These are phyloP conservation scores for Adelges cooleyi DNA, from an alignment of 1,140 invertebrate genomes.

Conservation along the genomic window DNA sequence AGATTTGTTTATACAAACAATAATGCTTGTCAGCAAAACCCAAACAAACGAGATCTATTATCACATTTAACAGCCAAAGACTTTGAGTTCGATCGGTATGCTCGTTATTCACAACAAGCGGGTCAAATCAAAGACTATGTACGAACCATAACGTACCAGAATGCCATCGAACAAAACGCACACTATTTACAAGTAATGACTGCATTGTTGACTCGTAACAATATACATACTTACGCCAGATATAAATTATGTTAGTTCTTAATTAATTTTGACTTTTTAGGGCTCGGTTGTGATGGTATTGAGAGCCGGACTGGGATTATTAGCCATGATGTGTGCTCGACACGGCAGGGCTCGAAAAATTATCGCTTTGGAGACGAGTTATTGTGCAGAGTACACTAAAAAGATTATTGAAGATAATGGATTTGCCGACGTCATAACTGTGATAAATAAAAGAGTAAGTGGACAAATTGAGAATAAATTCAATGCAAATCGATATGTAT, in stretches of 20 bases:
- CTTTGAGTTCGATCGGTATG: constrained; percentile 1
- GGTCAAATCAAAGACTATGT: constrained; percentile 10
- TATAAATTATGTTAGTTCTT: too few relatives aligned
- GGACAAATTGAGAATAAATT: too few relatives aligned
- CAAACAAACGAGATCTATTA: too few relatives aligned
- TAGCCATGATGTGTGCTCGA: constrained; percentile 12
- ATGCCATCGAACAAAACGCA: neutral
- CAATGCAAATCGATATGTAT: too few relatives aligned
- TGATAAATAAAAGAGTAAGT: too few relatives aligned
- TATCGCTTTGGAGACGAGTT: neutral
- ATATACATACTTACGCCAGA: too few relatives aligned
- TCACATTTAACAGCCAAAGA: neutral
- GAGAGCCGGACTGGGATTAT: neutral
- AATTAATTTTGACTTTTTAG: too few relatives aligned
- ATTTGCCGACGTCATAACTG: neutral
- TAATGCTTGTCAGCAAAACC: too few relatives aligned
- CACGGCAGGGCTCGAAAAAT: neutral
- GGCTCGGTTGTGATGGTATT: neutral
- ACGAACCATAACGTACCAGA: neutral
- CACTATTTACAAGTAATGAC: too few relatives aligned
- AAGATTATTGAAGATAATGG: neutral
- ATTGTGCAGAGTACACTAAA: constrained; percentile 12
- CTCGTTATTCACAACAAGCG: neutral
- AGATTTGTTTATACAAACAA: too few relatives aligned
- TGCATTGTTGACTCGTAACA: too few relatives aligned